Base-by-base conservation (phyloP, 2,113 vertebrate genomes). In the Crotophaga sulcirostris region DNA sequence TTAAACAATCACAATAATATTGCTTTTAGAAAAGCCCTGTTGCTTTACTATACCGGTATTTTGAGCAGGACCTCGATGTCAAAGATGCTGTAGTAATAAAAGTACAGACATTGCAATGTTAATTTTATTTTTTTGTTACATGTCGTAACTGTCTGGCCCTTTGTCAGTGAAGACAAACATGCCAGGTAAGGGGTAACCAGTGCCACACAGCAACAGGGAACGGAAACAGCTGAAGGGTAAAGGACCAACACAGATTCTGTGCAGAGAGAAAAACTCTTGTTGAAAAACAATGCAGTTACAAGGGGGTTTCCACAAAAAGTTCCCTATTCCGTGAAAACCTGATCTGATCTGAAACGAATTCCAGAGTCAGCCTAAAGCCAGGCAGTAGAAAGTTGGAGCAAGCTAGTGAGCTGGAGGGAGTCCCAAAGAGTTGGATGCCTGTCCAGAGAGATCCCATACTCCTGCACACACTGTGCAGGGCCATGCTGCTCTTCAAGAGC, bases 1-100 rank as follows among this genome's bases (percentile, higher is more conserved):
- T 96, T 58, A 87, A 81, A 77, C 33, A 69, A 67, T 81, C 59
- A 72, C 93, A 96, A 92, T 75, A 82, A 44, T 60, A 54, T 5
- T 70, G 66, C 34, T 77, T 75, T 90, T 74, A 89, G 87, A 87
- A 95, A 89, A 89, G 42, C 40, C 24, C n/a, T 28, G 13, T 70
- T 93, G 66, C 84, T 94, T 90, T 90, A 68, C 59, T 59, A 42
- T 51, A 19, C 31, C 40, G 59, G 45, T 84, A 77, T 81, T 72
- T 82, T 75, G 42, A 68, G 58, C 60, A 82, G 51, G 36, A 83
- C 52, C 80, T 72, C 0, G 11, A 36, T 91, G 33, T 54, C 82
- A 78, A 73, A 84, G 67, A 60, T 58, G 52, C 29, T 74, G 29
- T n/a, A 54, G 29, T 58, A 84, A 77, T 59, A 89, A 52, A 85